Base-by-base conservation (phyloP, 2,113 vertebrate genomes). In the Semicossyphus pulcher region DNA sequence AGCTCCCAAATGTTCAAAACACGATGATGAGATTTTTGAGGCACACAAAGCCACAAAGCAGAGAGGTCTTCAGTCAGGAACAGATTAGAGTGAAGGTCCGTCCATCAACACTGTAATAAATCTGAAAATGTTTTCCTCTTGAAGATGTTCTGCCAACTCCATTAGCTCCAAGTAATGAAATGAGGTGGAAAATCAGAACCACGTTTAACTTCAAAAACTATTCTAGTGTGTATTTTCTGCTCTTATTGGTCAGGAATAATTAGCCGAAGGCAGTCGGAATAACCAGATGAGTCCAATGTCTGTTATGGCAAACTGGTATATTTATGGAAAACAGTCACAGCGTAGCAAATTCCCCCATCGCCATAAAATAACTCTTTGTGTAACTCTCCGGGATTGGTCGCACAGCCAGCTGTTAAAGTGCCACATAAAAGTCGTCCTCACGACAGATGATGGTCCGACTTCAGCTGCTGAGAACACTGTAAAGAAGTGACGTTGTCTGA, bases 141-240 rank as follows among this genome's bases (percentile, higher is more conserved):
- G 15, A 79, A 67, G 71, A 72, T 53, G 42, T 34, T 66, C 65
- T 58, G 59, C 80, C 63, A 56, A 52, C 48, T 62, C 61, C 16
- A 47, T 60, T 37, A 63, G 69, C 44, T 81, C 52, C 48, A 72
- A 49, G 42, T 32, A 29, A 28, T 42, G 72, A 82, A 90, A 89
- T 85, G 81, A 86, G 71, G 42, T 82, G 86, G 87, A 88, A 89
- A 90, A 92, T 88, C 65, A 79, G 45, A 87, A 80, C 63, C 83
- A 86, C 28, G 52, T 28, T 52, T 16, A 41, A 70, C 28, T 71
- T 6, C 0, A 62, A 62, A 37, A 78, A 39, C 1, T 12, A 5
- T 63, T 36, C 32, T 37, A 16, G 3, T 29, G 41, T 3, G 14
- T 39, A 21, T 20, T 18, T 42, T 76, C n/a, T 49, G 23, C 56